Conservation (phyloP, 2,797 vertebrate genomes). For the Oreonectes daqikongensis region DNA sequence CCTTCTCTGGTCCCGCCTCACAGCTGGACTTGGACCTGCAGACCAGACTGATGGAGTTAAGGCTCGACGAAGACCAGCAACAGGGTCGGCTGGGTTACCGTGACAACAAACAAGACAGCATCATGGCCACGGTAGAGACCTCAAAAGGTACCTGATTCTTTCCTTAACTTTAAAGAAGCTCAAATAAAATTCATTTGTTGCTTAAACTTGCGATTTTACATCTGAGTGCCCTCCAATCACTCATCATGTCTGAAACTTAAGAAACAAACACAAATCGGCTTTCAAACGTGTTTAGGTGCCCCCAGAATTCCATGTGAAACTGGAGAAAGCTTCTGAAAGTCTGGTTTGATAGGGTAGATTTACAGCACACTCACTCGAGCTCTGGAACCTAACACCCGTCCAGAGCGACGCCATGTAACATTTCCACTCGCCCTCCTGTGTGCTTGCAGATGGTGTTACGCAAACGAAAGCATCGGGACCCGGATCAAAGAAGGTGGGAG, state of each 20-base stretch:
- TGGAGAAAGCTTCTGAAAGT: slow-evolving; percentile 14
- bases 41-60: slow-evolving; percentile 78
- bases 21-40: slow-evolving; percentile 79
- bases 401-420: slow-evolving; percentile 58
- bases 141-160: slow-evolving; percentile 57
- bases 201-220: not conserved
- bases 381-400: slow-evolving; percentile 50
- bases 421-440: slow-evolving; percentile 45
- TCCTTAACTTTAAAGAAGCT: not conserved
- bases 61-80: slow-evolving; percentile 73
- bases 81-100: slow-evolving; percentile 28
- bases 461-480: slow-evolving; percentile 67
- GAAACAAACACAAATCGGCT: not conserved
- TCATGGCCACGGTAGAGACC: slow-evolving; percentile 30
- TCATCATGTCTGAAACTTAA: not conserved
- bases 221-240: not conserved
- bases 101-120: slow-evolving; percentile 61
- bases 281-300: not conserved
- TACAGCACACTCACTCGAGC: slow-evolving; percentile 25
- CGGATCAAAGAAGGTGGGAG: slow-evolving; percentile 82
- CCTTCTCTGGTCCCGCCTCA: slow-evolving; percentile 73
- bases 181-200: not conserved
- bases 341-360: slow-evolving; percentile 20
- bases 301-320: slow-evolving; percentile 40
- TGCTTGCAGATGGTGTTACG: slow-evolving; percentile 60